These are phyloP conservation scores for Diabrotica balteata DNA, from an alignment of 2,888 invertebrate genomes.

Conservation along the genomic window DNA sequence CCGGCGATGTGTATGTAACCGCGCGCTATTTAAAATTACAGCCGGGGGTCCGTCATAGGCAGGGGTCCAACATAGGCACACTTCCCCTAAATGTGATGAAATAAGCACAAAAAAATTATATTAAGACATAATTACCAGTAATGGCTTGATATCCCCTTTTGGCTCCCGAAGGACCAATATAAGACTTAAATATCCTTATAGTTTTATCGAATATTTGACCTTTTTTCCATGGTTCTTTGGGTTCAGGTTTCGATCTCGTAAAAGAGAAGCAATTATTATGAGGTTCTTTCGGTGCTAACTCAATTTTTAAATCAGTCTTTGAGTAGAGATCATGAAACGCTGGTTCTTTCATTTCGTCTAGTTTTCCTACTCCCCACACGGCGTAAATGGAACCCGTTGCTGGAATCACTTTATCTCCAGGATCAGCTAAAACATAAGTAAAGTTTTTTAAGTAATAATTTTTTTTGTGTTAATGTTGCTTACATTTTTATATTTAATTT, in stretches of 20 bases:
- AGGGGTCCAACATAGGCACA: too few relatives aligned
- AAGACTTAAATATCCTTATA: conserved; percentile 79
- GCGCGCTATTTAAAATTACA: too few relatives aligned
- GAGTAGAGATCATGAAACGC: conserved; percentile 84
- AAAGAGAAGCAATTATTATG: conserved; percentile 79
- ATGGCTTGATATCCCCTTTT: conserved; percentile 78
- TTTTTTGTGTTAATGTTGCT: too few relatives aligned
- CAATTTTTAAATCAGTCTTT: conserved; percentile 71
- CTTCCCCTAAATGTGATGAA: too few relatives aligned
- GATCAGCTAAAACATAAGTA: conserved; percentile 68
- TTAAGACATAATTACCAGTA: conserved; percentile 62
- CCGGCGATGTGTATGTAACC: too few relatives aligned
- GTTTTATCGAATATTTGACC: conserved; percentile 72
- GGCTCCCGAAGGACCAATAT: conserved; percentile 86
- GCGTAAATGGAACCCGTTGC: conserved; percentile 67
- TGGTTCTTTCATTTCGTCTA: conserved; percentile 80
- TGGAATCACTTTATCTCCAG: conserved; percentile 76
- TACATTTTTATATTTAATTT: too few relatives aligned
- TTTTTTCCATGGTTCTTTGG: conserved; percentile 66
- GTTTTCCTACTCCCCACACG: conserved; percentile 85
- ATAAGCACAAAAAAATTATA: too few relatives aligned
- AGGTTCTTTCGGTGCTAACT: conserved; percentile 71
- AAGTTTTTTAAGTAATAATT: too few relatives aligned
- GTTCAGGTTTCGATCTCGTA: conserved; percentile 61
- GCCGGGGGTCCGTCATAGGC: too few relatives aligned